These are phyloP conservation scores for Mesochorus sp. DNA, from an alignment of 2,888 invertebrate genomes.

Conservation along the genomic window DNA sequence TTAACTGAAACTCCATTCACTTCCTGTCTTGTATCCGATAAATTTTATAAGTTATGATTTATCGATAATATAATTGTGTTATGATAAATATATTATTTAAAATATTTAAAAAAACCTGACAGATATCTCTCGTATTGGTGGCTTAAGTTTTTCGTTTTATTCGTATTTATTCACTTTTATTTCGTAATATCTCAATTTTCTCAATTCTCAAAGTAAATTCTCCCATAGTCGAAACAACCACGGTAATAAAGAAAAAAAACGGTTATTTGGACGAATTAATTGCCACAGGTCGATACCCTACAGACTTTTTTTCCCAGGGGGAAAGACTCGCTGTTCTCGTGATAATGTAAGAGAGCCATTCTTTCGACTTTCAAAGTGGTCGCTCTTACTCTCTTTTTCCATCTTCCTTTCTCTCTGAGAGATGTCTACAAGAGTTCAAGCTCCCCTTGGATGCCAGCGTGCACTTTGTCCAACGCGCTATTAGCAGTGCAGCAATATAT, in stretches of 20 bases:
- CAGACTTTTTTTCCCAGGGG: conserved; percentile 14
- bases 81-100: not conserved
- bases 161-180: conserved; percentile 31
- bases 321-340: conserved; percentile 25
- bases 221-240: not conserved
- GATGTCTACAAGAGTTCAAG: conserved; percentile 21
- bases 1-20: too few species aligned
- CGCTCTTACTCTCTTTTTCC: not conserved
- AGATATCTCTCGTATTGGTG: too few species aligned
- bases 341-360: conserved; percentile 22
- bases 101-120: not conserved
- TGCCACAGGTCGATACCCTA: conserved; percentile 33
- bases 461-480: conserved; percentile 42
- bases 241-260: conserved; percentile 2
- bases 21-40: too few species aligned
- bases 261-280: conserved; percentile 32
- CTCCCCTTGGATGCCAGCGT: conserved; percentile 36
- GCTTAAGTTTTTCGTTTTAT: not conserved
- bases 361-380: conserved; percentile 21
- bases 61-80: too few species aligned
- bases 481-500: conserved; percentile 36
- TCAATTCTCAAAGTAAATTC: not conserved
- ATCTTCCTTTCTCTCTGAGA: conserved; percentile 7
- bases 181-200: not conserved
- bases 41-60: too few species aligned